These are phyloP conservation scores for Pseudorasbora parva DNA, from an alignment of 2,113 vertebrate species.

Conservation along the genomic window DNA sequence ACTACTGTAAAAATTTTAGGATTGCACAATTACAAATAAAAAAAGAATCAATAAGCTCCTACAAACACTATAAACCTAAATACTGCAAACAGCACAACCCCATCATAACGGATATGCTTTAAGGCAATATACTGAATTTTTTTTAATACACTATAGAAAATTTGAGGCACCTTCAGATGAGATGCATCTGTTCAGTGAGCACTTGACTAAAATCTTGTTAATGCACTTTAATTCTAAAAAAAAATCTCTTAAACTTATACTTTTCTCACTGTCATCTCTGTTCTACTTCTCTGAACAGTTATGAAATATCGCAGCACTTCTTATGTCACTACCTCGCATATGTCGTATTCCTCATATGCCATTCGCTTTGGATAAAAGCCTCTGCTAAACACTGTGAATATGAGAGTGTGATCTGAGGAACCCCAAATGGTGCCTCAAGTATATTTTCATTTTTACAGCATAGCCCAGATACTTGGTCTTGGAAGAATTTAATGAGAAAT, in stretches of 20 bases:
- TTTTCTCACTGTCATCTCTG: conserved; percentile 6
- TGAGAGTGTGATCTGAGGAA: background rate
- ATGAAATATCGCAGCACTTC: background rate
- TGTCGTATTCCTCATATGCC: background rate
- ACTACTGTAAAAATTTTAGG: background rate
- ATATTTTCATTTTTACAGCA: background rate
- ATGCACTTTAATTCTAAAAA: background rate
- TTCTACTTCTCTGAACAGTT: background rate
- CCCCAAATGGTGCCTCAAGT: background rate
- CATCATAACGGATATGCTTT: background rate
- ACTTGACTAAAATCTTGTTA: conserved; percentile 19
- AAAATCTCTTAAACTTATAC: background rate
- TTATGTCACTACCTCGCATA: background rate
- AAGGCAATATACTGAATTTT: background rate
- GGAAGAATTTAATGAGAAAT: background rate
- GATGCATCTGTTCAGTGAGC: conserved; percentile 22
- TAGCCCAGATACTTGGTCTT: background rate
- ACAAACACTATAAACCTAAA: background rate
- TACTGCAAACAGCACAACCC: background rate
- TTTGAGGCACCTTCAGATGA: background rate
- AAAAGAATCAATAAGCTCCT: background rate
- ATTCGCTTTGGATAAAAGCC: conserved; percentile 18
- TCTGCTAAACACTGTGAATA: conserved; percentile 20
- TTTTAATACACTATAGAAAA: background rate
- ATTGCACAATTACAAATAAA: conserved; percentile 11